Base-by-base conservation (phyloP, 2,797 vertebrate species). In the Sebastes goodei region DNA sequence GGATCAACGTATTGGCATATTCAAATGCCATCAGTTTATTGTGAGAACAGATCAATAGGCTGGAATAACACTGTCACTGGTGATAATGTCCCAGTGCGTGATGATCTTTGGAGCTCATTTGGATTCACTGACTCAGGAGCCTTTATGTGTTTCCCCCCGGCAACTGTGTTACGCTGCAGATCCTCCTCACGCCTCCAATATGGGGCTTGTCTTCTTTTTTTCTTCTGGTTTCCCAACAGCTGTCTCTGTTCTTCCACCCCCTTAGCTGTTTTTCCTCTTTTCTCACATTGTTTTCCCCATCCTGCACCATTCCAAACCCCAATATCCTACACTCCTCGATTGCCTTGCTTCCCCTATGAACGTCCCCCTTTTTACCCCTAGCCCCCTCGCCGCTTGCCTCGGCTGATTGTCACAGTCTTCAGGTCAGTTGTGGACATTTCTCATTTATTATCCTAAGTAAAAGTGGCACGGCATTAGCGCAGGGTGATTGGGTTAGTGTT, bases 401-500 rank as follows among this genome's bases (percentile, higher is more conserved):
- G 55, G 83, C 85, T 84, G 81, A 81, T 84, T 89, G 87, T 90
- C 82, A 77, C 76, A 72, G 76, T 92, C 89, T 92, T 82, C 56
- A 64, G 91, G 92, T 93, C 92, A 86, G 72, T n/a, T 42, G 86
- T 88, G 89, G 86, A 94, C 95, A 89, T 93, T 85, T 94, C 96
- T 95, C 91, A 92, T 96, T 96, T 95, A 91, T 86, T 95, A 91
- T 92, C 90, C 88, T 93, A 93, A 95, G 88, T 86, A 94, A 93
- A 95, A 96, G 75, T 95, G 90, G 93, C 89, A 94, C 33, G 66
- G 74, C 91, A 83, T 95, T 94, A 93, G 88, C 62, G 85, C 92
- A 81, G 86, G 85, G 89, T 94, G 91, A 96, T 91, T 95, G 88
- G 90, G 85, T 93, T 95, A 93, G 94, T 93, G 95, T 97, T 96